Conservation (phyloP, 2,888 invertebrate species). For the Sthenelais limicola region DNA sequence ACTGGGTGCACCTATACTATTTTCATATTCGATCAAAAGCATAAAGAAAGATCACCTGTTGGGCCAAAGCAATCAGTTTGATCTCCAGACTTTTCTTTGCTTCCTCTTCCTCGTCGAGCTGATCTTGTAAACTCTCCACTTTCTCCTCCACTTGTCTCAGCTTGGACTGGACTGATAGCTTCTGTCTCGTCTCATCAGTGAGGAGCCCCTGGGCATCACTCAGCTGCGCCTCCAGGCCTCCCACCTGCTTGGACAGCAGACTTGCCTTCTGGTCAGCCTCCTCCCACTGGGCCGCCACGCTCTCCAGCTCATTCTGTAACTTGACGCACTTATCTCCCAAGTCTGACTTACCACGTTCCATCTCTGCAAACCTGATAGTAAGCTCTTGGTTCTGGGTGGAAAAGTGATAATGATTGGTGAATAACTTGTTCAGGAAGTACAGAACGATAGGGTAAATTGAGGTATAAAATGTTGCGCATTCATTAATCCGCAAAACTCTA, state of each 20-base stretch:
- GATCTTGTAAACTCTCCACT: slow-evolving; percentile 88
- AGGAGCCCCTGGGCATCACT: slow-evolving; percentile 87
- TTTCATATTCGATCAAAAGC: no score
- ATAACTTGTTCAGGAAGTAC: no score
- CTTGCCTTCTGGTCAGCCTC: slow-evolving; percentile 92
- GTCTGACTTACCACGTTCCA: slow-evolving; percentile 78
- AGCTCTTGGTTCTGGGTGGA: slow-evolving; percentile 71
- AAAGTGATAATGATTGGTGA: no score
- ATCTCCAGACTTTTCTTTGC: slow-evolving; percentile 86
- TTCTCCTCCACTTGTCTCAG: slow-evolving; percentile 93
- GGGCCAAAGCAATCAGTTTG: slow-evolving; percentile 75
- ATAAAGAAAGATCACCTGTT: no score
- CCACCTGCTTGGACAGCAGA: slow-evolving; percentile 87
- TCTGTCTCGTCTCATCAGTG: slow-evolving; percentile 97
- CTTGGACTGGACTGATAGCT: slow-evolving; percentile 82
- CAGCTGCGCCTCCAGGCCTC: slow-evolving; percentile 88
- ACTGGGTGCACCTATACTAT: no score
- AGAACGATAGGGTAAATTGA: no score
- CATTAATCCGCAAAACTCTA: no score
- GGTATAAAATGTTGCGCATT: no score
- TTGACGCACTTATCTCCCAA: slow-evolving; percentile 87
- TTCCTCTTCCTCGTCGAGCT: slow-evolving; percentile 96
- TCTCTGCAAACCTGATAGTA: slow-evolving; percentile 77
- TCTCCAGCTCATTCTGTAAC: slow-evolving; percentile 88
- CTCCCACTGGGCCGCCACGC: slow-evolving; percentile 82